Evolutionary conservation across 2,797 vertebrate species (phyloP).

Genomic region (Acanthis flammea): DNA sequence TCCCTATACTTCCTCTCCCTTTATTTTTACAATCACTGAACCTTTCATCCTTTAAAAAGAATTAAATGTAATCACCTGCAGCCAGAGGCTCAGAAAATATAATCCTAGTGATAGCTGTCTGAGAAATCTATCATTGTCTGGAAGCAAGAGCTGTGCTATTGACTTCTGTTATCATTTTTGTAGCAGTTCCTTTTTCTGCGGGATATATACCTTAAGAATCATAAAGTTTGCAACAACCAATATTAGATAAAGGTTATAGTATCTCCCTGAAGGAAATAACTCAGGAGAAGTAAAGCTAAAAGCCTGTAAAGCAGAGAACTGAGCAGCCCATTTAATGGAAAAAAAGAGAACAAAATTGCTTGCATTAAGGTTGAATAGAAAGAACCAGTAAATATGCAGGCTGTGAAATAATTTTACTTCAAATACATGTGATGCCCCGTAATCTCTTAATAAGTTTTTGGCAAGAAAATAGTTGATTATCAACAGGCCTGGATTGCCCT

Average conservation of each 20-base stretch:
- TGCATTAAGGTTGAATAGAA: neutral
- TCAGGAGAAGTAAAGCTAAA: neutral
- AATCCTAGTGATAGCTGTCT: neutral
- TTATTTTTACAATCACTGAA: too few relatives aligned
- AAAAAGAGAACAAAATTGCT: neutral
- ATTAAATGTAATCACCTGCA: neutral
- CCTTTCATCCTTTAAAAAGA: too few relatives aligned
- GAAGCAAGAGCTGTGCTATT: neutral
- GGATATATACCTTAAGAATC: neutral
- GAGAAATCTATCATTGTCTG: neutral
- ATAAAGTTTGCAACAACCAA: neutral
- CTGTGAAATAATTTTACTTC: neutral
- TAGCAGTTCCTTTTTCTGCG: neutral
- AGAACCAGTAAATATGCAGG: neutral
- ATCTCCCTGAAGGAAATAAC: neutral
- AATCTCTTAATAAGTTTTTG: neutral
- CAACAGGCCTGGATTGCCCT: neutral
- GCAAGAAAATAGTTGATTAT: neutral
- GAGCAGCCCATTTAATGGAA: neutral
- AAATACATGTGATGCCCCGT: neutral
- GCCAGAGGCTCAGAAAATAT: conserved; percentile 4
- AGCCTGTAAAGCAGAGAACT: neutral
- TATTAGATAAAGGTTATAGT: neutral
- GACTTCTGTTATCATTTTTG: neutral
- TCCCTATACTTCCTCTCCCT: neutral